phyloP scores from a whole-genome alignment of 1,140 invertebrate genomes.

The Cecropterus lyciades region DNA sequence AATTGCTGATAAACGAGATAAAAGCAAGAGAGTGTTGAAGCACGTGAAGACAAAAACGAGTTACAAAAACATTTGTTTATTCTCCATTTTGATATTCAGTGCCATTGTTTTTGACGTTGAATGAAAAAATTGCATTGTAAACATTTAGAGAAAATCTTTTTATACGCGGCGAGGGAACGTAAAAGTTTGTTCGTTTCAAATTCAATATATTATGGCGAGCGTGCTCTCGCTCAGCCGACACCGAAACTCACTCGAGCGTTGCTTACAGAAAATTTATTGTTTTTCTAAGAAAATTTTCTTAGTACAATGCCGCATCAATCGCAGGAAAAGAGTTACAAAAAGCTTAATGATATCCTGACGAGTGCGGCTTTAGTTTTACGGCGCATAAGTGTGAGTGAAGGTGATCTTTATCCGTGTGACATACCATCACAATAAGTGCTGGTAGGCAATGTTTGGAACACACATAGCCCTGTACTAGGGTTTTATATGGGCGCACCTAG shows the following conservation, averaged over 20 bases:
- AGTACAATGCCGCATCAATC: conserved; percentile 64
- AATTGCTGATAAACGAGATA: not conserved
- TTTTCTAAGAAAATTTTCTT: conserved; percentile 83
- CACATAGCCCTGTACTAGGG: too few species aligned
- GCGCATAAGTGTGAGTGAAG: not conserved
- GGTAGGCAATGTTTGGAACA: too few species aligned
- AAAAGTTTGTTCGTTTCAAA: conserved; percentile 83
- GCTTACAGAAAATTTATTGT: conserved; percentile 82
- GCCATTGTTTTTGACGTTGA: conserved; percentile 40
- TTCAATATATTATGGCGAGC: conserved; percentile 83
- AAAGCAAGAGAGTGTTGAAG: not conserved
- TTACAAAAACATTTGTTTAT: conserved; percentile 11
- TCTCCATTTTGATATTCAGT: conserved; percentile 25
- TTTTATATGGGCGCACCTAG: too few species aligned
- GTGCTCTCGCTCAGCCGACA: conserved; percentile 81
- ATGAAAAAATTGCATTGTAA: conserved; percentile 73
- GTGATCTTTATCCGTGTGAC: too few species aligned
- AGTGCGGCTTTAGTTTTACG: not conserved
- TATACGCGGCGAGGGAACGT: conserved; percentile 71
- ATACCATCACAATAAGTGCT: too few species aligned
- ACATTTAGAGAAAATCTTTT: conserved; percentile 79
- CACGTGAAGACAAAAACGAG: conserved; percentile 4
- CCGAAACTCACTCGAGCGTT: conserved; percentile 81
- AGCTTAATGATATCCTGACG: conserved; percentile 63
- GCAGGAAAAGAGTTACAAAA: conserved; percentile 56